Base-by-base conservation (phyloP, 2,888 invertebrate genomes). In the Orchesella flavescens region DNA sequence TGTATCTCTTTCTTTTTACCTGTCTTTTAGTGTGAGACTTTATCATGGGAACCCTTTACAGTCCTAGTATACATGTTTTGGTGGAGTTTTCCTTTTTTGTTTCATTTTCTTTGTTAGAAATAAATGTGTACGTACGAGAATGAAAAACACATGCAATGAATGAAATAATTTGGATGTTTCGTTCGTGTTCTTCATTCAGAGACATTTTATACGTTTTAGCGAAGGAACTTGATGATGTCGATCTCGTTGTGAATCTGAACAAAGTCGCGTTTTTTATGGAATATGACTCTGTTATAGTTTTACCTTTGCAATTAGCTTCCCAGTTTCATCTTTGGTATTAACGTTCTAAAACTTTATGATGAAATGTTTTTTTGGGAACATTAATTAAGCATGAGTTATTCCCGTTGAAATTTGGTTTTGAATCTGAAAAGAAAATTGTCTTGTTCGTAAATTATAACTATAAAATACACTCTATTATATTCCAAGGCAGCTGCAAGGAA, bases 11-110 rank as follows among this genome's bases (percentile, higher is more conserved):
- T 65, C 44, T 63, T 63, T 34, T 34, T 34, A 34, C 34, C 34
- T 34, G n/a, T n/a, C n/a, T 61, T 15, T 61, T 21, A 15, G 17
- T 61, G 46, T 65, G 65, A 72, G 72, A 63, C 55, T 43, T 72
- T 72, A 79, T 79, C 63, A 79, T 79, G 79, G 79, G 79, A 79
- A 79, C 72, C 79, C 79, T 72, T 72, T 65, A 34, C 53, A 61
- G 23, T 43, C 61, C 79, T 3, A 57, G 34, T 65, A 17, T 49
- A n/a, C 63, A 61, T 49, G n/a, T 46, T 53, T 17, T 44, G 34
- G 53, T 53, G 53, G 53, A 34, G 65, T 34, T 17, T 34, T 13
- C 2, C 44, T 61, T 15, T 66, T 76, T 68, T 66, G 53, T 34
- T 76, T 4, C 53, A 44, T 1, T 53, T 12, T 24, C 24, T 63